Percentiles rank a stretch among this genome's conserved stretches.
Evolutionary conservation across 2,113 vertebrate species (phyloP).

Genomic region (Nansenia antarctica): DNA sequence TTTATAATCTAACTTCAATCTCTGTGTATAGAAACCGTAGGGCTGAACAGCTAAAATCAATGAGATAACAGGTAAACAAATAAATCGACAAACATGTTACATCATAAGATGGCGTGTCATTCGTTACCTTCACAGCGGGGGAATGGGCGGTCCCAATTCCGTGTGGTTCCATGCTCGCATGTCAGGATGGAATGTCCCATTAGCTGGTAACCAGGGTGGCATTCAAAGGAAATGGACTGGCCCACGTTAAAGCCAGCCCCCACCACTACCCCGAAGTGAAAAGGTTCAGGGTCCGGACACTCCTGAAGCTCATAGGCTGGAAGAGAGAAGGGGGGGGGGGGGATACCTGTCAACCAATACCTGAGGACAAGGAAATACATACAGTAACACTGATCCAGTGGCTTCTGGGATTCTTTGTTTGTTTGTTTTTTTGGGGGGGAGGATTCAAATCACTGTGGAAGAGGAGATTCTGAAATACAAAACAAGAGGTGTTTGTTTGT

Average conservation of each 20-base stretch:
- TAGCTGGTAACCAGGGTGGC: slow-evolving; percentile 89
- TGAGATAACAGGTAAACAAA: too few species aligned
- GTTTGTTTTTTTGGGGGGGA: too few species aligned
- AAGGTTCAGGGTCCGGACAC: slow-evolving; percentile 94
- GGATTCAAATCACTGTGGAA: neutral
- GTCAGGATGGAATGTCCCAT: slow-evolving; percentile 90
- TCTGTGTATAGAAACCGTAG: too few species aligned
- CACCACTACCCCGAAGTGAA: slow-evolving; percentile 88
- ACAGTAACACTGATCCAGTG: too few species aligned
- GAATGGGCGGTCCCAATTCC: slow-evolving; percentile 94
- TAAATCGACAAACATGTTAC: too few species aligned
- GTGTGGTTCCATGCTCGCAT: slow-evolving; percentile 93
- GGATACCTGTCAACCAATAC: too few species aligned
- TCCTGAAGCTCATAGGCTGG: slow-evolving; percentile 95
- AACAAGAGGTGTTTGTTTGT: neutral
- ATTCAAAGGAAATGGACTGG: slow-evolving; percentile 97
- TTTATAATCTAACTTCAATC: too few species aligned
- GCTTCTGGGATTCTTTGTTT: too few species aligned
- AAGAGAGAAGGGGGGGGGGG: neutral
- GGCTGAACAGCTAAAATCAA: too few species aligned
- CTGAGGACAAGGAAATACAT: too few species aligned
- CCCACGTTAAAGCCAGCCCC: slow-evolving; percentile 97
- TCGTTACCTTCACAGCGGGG: slow-evolving; percentile 94
- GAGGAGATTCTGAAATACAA: neutral
- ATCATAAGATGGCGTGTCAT: neutral